Evolutionary conservation across 37 sponge, comb jelly and placozoan genomes (phyloP).

Genomic region (Cliona cf. orientalis): DNA sequence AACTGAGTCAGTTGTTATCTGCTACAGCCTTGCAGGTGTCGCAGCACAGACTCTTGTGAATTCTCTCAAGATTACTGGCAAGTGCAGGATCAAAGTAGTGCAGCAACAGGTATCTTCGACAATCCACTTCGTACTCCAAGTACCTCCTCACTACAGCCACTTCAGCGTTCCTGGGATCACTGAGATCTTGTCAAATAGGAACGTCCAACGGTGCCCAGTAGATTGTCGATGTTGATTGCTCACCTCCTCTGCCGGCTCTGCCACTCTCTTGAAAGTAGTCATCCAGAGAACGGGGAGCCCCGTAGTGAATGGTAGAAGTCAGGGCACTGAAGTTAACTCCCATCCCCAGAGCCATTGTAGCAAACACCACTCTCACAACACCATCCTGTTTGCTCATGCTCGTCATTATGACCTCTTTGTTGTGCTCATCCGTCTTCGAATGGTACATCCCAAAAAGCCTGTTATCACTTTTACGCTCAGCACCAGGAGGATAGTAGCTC

Average conservation of each 20-base stretch:
- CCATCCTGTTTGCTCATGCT: slow-evolving; percentile 40
- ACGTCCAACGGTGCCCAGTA: slow-evolving; percentile 40
- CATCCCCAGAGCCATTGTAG: slow-evolving; percentile 67
- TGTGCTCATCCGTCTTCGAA: slow-evolving; percentile 28
- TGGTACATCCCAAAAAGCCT: slow-evolving; percentile 55
- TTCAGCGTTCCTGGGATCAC: slow-evolving; percentile 9
- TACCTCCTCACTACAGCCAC: too few species aligned
- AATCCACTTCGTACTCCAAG: slow-evolving; percentile 17
- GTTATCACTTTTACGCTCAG: slow-evolving; percentile 25
- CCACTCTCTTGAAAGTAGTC: slow-evolving; percentile 47
- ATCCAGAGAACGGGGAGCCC: slow-evolving; percentile 42
- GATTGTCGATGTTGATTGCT: slow-evolving; percentile 24
- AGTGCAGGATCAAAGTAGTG: slow-evolving; percentile 51
- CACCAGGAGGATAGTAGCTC: slow-evolving; percentile 46
- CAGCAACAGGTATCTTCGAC: slow-evolving; percentile 23
- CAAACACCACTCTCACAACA: slow-evolving; percentile 59
- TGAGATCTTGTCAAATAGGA: slow-evolving; percentile 13
- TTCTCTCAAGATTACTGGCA: too few species aligned
- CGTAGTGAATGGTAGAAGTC: slow-evolving; percentile 47
- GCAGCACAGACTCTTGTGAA: too few species aligned
- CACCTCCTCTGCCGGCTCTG: slow-evolving; percentile 28
- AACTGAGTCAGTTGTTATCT: too few species aligned
- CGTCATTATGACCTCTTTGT: slow-evolving; percentile 32
- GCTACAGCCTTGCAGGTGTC: too few species aligned
- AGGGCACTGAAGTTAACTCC: slow-evolving; percentile 31